phyloP scores from a whole-genome alignment of 2,113 vertebrate species.

The Gavia stellata region DNA sequence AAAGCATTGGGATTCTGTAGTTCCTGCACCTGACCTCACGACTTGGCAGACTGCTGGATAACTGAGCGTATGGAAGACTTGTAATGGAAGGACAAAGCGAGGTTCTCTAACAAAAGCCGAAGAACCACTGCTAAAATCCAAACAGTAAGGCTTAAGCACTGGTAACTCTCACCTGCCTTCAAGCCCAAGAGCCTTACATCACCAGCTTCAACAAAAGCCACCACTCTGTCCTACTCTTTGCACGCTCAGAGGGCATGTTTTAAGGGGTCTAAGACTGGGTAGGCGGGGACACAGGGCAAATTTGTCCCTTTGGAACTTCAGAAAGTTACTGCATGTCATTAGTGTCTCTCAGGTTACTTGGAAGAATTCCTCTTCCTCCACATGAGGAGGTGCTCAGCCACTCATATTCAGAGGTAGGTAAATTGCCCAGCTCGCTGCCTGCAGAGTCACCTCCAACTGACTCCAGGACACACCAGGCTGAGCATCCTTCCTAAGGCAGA shows the following conservation, averaged over 20 bases:
- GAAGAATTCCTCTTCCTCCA: not conserved
- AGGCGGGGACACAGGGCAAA: not conserved
- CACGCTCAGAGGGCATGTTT: not conserved
- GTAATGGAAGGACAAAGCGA: not conserved
- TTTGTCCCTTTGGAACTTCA: not conserved
- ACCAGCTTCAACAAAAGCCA: not conserved
- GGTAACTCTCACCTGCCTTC: no score
- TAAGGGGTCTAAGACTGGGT: not conserved
- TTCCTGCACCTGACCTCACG: accelerated
- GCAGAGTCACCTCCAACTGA: not conserved
- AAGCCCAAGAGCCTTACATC: not conserved
- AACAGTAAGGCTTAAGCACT: no score
- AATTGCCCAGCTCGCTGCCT: not conserved
- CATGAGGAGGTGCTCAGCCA: not conserved
- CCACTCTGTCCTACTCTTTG: not conserved
- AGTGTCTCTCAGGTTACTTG: no score
- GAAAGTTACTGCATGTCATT: not conserved
- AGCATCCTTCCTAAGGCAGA: not conserved
- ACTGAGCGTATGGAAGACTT: accelerated
- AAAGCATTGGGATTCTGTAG: not conserved
- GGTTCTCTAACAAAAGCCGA: not conserved
- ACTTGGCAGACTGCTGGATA: not conserved
- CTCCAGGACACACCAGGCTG: not conserved
- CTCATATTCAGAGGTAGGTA: not conserved
- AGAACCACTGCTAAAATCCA: not conserved